These are phyloP conservation scores for Argopecten irradians DNA, from an alignment of 1,140 invertebrate species.

Conservation along the genomic window DNA sequence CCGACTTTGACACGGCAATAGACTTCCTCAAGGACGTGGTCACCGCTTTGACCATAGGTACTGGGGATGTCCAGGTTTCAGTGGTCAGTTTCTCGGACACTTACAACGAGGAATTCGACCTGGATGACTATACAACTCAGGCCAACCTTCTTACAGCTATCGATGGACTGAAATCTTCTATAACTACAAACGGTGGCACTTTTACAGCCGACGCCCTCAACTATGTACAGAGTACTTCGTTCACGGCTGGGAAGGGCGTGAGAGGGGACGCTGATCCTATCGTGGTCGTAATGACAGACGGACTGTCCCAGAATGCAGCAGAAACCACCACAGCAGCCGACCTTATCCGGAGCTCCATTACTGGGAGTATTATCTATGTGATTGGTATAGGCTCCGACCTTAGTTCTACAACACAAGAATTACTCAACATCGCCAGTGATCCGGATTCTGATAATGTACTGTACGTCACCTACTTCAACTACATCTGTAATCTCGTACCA, in stretches of 20 bases:
- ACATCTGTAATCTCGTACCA: neutral
- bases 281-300: slow-evolving; percentile 48
- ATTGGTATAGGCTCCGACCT: slow-evolving; percentile 45
- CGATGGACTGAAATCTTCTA: neutral
- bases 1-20: slow-evolving; percentile 26
- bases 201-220: slow-evolving; percentile 38
- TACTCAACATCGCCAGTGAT: slow-evolving; percentile 43
- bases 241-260: slow-evolving; percentile 10
- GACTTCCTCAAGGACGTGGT: slow-evolving; percentile 48
- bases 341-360: slow-evolving; percentile 19
- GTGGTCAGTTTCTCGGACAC: slow-evolving; percentile 30
- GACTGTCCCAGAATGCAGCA: slow-evolving; percentile 21
- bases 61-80: slow-evolving; percentile 27
- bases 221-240: slow-evolving; percentile 28
- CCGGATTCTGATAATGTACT: slow-evolving; percentile 34
- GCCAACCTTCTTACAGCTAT: slow-evolving; percentile 33
- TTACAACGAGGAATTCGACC: slow-evolving; percentile 5
- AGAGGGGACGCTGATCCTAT: slow-evolving; percentile 30
- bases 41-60: slow-evolving; percentile 40
- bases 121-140: slow-evolving; percentile 27
- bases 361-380: slow-evolving; percentile 38
- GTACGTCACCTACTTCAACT: neutral
- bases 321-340: neutral
- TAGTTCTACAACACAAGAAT: slow-evolving; percentile 29
- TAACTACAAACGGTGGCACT: slow-evolving; percentile 31